These are phyloP conservation scores for Eilema griseolum DNA, from an alignment of 2,888 invertebrate genomes.

Conservation along the genomic window DNA sequence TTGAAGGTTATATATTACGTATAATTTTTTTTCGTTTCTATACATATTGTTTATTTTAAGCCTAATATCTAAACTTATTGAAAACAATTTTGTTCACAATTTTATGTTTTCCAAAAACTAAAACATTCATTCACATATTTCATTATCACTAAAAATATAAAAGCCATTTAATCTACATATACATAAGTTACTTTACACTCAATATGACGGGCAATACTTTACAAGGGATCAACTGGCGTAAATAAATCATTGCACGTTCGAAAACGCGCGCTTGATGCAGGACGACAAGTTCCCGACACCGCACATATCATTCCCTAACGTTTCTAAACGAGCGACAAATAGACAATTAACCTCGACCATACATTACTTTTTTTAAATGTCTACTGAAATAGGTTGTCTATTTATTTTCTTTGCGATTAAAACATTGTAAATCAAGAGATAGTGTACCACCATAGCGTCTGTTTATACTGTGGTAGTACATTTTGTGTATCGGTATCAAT, in stretches of 20 bases:
- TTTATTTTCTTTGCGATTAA: constrained; percentile 18
- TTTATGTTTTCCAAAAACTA: neutral
- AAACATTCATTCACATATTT: neutral
- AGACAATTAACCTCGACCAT: constrained; percentile 72
- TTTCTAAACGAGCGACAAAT: constrained; percentile 70
- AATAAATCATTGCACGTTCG: constrained; percentile 69
- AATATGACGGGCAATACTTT: constrained; percentile 58
- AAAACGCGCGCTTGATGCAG: constrained; percentile 72
- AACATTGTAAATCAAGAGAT: constrained; percentile 15
- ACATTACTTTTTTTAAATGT: constrained; percentile 51
- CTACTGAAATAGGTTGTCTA: constrained; percentile 32
- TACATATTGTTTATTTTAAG: too few relatives aligned
- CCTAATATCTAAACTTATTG: neutral
- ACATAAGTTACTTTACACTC: constrained; percentile 46
- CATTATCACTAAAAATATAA: constrained; percentile 4
- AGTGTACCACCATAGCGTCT: too few relatives aligned
- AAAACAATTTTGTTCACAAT: neutral
- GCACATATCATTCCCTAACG: constrained; percentile 53
- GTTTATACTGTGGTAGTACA: too few relatives aligned
- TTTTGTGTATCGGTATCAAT: neutral
- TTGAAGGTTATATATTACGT: neutral
- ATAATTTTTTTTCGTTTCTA: too few relatives aligned
- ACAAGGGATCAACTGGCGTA: constrained; percentile 64
- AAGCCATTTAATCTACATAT: constrained; percentile 42
- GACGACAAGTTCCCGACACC: constrained; percentile 69